Conservation (phyloP, 2,888 invertebrate species). For the Pheosia tremula region DNA sequence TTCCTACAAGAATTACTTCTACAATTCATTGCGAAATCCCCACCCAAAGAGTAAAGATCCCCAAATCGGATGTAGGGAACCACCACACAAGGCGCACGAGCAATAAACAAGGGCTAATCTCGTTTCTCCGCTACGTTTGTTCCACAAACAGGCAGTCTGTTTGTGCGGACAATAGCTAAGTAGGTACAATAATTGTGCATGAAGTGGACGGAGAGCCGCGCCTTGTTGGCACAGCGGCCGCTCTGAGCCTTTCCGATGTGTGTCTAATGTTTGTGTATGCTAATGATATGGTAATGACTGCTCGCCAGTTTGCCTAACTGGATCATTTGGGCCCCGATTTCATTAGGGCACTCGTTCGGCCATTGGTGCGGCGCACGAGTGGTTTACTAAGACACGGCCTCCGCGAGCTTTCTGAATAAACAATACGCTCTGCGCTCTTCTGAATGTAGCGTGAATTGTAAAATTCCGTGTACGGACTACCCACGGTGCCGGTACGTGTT, state of each 20-base stretch:
- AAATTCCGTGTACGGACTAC: conserved; percentile 25
- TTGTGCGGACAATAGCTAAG: conserved; percentile 79
- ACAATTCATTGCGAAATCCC: not conserved
- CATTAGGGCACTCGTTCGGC: conserved; percentile 54
- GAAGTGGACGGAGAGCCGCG: conserved; percentile 62
- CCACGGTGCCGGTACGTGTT: conserved; percentile 6
- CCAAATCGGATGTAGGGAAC: conserved; percentile 6
- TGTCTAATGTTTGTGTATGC: conserved; percentile 80
- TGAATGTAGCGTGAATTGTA: conserved; percentile 31
- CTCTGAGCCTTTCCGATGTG: conserved; percentile 75
- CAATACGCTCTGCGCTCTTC: conserved; percentile 30
- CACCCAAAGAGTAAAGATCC: not conserved
- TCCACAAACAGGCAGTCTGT: conserved; percentile 68
- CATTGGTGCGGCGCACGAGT: conserved; percentile 58
- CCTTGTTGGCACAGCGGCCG: conserved; percentile 71
- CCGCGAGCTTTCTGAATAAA: conserved; percentile 73
- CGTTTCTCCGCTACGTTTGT: conserved; percentile 76
- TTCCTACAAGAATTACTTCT: too few species aligned
- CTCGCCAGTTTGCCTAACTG: conserved; percentile 68
- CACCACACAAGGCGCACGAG: conserved; percentile 44
- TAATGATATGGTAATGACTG: conserved; percentile 80
- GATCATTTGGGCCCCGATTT: conserved; percentile 69
- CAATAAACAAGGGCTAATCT: conserved; percentile 77
- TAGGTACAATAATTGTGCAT: conserved; percentile 81
- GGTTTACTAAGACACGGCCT: conserved; percentile 55